Percentiles rank a stretch among this genome's conserved stretches.
Conservation (phyloP, 2,113 vertebrate species). For the Eretmochelys imbricata region DNA sequence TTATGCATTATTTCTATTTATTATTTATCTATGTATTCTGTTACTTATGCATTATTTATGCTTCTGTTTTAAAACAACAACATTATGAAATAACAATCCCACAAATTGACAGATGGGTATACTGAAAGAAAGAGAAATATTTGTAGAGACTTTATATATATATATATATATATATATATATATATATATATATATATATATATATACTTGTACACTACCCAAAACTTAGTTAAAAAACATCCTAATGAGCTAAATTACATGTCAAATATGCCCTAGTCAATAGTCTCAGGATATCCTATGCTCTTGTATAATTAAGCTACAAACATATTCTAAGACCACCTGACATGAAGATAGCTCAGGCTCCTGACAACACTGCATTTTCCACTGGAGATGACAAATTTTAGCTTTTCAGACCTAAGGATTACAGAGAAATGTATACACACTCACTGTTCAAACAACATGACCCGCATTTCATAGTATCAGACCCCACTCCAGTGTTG, state of each 20-base stretch:
- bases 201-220: background rate
- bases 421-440: background rate
- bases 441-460: background rate
- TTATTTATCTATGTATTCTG: background rate
- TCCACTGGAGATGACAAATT: background rate
- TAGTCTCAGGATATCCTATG: background rate
- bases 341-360: background rate
- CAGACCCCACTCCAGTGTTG: background rate
- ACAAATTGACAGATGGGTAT: background rate
- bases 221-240: background rate
- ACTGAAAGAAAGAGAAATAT: background rate
- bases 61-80: background rate
- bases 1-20: background rate
- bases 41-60: background rate
- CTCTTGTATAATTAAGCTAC: background rate
- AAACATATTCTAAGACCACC: background rate
- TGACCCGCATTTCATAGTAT: background rate
- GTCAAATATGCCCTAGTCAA: background rate
- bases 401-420: background rate
- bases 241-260: background rate
- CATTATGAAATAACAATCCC: background rate
- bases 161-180: too few species aligned
- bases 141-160: background rate
- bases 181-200: background rate
- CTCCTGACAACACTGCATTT: background rate